Evolutionary conservation across 2,888 invertebrate species (phyloP), one percentile per base, ranked within the genome.

Genomic region (Eristalis pertinax): DNA sequence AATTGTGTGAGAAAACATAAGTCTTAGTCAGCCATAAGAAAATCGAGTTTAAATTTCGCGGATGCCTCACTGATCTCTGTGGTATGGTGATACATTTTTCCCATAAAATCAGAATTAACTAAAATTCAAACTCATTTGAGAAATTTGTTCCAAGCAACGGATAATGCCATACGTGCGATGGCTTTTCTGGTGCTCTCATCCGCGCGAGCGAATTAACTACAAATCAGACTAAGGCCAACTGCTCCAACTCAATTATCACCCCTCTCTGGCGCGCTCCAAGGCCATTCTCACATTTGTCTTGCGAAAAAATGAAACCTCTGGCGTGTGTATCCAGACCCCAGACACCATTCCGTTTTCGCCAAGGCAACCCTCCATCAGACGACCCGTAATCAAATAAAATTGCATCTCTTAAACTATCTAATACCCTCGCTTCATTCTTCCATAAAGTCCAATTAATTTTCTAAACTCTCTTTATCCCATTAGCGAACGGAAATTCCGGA

Each of bases 381-480:
- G 63, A 75, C 15, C 32, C 11, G 67, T 78, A 75, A 86, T 79
- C 78, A 75, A 86, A 82, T 82, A 82, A 82, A 86, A 83, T 75
- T 82, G 74, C 78, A 86, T 72, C 67, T 82, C 68, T 72, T 63
- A 75, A 79, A 65, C 67, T 67, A 69, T 58, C 35, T 85, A 83
- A 86, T 78, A 58, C 67, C 41, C 70, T 32, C 35, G 35, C 41
- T 65, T 63, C 72, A 38, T 62, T 79, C 75, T 29, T 50, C 67
- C 69, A 87, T 87, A 69, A 87, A 87, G 72, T 84, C 26, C 87
- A 87, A 87, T 87, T 87, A 87, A 84, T 87, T 84, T 87, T 87
- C 87, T 87, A 87, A 87, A 87, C 87, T 84, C 86, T 83, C 76
- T 80, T 84, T 84, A 87, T 87, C 87, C 83, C 76, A 87, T 87